Base-by-base conservation (phyloP, 2,797 vertebrate species). In the Ctenochaetus hawaiiensis region DNA sequence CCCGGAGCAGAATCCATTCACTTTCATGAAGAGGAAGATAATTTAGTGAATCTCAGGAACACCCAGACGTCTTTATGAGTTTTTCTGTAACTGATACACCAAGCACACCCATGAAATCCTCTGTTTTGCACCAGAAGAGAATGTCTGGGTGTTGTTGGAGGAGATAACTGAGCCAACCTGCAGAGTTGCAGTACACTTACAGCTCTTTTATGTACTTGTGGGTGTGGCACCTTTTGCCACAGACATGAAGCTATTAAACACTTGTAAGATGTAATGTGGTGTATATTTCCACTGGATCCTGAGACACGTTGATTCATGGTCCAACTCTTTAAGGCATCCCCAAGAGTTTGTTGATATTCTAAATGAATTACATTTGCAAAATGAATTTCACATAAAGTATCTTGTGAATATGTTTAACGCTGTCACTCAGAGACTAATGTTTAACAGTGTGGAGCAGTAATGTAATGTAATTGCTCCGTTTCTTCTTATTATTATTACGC, bases 51-150 rank as follows among this genome's bases (percentile, higher is more conserved):
- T 76, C 72, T 84, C 75, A 89, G 80, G 86, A 85, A 86, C 86
- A 85, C 88, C 83, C 83, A 75, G 69, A 90, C 30, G 10, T 88
- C 85, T 87, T 82, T 2, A 51, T 75, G 79, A 52, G 60, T 72
- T 84, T 77, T 74, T 85, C 68, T 87, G 91, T 85, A 94, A 94
- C 75, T 30, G 91, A 94, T 90, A 91, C 81, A 41, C 43, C 41
- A 81, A 65, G 43, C 86, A 90, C 89, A 73, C 89, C 89, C 88
- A 85, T 75, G 13, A 72, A 77, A 53, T 58, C 71, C 67, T 72
- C 62, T 83, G 39, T 85, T 71, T 8, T 70, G 53, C 47, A 58
- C 8, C n/a, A 82, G 78, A 81, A 72, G 72, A 67, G 49, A 60
- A 11, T 22, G 17, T 72, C 41, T 79, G 23, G 37, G 45, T 72